Conservation (phyloP, 92 coral and sea anemone species). For the Zoanthus solanderi region DNA sequence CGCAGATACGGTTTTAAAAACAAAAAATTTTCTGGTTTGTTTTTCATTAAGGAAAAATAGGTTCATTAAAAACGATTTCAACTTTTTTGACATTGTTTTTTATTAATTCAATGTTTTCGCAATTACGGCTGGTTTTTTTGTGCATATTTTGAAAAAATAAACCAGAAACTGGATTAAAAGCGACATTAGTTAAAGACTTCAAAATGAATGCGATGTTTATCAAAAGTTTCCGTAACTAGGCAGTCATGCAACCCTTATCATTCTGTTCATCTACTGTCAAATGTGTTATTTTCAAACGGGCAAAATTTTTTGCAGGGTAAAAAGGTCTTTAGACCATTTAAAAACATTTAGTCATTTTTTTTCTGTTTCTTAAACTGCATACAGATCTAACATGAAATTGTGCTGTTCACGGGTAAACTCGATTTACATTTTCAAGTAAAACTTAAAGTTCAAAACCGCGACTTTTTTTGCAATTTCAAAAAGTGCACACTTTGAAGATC, state of each 20-base stretch:
- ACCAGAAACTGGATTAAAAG: neutral
- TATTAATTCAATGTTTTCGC: neutral
- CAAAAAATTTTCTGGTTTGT: no score
- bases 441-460: neutral
- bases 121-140: neutral
- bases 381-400: no score
- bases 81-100: neutral
- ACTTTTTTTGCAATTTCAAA: neutral
- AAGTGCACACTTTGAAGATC: neutral
- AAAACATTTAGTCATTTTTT: neutral
- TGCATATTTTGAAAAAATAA: neutral
- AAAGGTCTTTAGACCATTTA: neutral
- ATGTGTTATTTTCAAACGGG: neutral
- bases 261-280: neutral
- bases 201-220: neutral
- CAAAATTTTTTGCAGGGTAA: neutral
- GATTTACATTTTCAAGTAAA: neutral
- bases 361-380: neutral
- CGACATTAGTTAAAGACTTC: neutral
- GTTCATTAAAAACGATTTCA: no score
- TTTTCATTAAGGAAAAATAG: no score
- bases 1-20: no score
- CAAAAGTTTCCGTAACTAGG: neutral
- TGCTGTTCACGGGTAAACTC: neutral
- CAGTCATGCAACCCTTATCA: neutral